Percentiles rank a stretch among this genome's conserved stretches.
Conservation (phyloP, 2,113 vertebrate species). For the Delphinapterus leucas region DNA sequence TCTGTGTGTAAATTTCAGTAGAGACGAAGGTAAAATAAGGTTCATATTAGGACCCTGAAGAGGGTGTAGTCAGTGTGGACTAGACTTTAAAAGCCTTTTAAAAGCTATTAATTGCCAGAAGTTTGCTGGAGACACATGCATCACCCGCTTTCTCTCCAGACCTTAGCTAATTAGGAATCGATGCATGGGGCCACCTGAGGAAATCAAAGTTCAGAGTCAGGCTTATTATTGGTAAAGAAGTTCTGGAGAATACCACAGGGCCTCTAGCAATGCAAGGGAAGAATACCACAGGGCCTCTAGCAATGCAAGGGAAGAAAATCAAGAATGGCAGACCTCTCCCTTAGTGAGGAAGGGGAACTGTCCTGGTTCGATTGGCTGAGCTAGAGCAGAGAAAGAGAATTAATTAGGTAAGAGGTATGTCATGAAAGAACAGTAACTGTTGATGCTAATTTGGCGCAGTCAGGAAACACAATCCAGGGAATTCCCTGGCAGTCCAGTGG, state of each 20-base stretch:
- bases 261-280: background rate
- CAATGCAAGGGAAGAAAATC: background rate
- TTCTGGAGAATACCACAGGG: background rate
- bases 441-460: background rate
- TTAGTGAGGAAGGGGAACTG: background rate
- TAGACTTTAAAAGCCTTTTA: background rate
- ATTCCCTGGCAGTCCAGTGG: background rate
- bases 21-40: background rate
- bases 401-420: background rate
- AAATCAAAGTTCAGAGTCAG: background rate
- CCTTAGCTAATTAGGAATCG: background rate
- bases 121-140: background rate
- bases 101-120: background rate
- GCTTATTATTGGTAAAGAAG: background rate
- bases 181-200: background rate
- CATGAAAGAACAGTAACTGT: background rate
- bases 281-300: background rate
- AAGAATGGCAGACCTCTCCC: background rate
- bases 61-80: background rate
- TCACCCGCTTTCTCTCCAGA: background rate
- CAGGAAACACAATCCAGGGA: background rate
- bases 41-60: background rate
- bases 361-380: background rate
- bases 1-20: background rate
- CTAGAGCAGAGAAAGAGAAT: background rate